Percentiles rank a stretch among this genome's conserved stretches.
phyloP scores from a whole-genome alignment of 2,888 invertebrate species.

The Glaucopsyche alexis region DNA sequence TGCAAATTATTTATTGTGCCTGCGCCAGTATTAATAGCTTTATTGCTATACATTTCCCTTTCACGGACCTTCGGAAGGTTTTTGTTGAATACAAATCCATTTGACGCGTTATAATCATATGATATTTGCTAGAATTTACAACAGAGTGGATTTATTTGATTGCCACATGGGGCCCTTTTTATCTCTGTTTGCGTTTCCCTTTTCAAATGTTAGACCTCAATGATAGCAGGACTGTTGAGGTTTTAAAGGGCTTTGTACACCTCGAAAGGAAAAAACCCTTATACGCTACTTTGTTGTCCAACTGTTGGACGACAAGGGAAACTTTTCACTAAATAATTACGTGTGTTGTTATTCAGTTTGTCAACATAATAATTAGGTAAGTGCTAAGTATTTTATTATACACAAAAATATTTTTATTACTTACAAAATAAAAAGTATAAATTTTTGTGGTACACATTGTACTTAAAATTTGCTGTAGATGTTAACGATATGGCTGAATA shows the following conservation, averaged over 20 bases:
- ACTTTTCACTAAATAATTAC: neutral
- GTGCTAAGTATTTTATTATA: too few relatives aligned
- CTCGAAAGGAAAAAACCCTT: conserved; percentile 1
- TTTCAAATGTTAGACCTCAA: conserved; percentile 30
- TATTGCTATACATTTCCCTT: conserved; percentile 39
- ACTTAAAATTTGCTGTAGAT: neutral
- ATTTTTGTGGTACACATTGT: too few relatives aligned
- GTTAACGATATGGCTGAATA: neutral
- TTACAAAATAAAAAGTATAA: too few relatives aligned
- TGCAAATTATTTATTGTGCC: conserved; percentile 46
- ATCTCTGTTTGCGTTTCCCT: conserved; percentile 29
- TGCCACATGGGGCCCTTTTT: conserved; percentile 32
- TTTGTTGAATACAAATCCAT: conserved; percentile 34
- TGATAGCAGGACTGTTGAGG: conserved; percentile 10
- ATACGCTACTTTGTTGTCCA: neutral
- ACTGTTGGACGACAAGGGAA: neutral
- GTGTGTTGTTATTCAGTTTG: neutral
- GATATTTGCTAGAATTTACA: conserved; percentile 39
- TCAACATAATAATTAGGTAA: too few relatives aligned
- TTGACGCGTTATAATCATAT: conserved; percentile 39
- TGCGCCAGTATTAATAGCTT: conserved; percentile 42
- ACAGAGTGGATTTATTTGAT: conserved; percentile 39
- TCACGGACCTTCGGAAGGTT: conserved; percentile 31
- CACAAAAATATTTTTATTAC: too few relatives aligned
- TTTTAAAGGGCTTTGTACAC: conserved; percentile 5